Evolutionary conservation across 92 coral and sea anemone genomes (phyloP).

Genomic region (Porites evermanni): DNA sequence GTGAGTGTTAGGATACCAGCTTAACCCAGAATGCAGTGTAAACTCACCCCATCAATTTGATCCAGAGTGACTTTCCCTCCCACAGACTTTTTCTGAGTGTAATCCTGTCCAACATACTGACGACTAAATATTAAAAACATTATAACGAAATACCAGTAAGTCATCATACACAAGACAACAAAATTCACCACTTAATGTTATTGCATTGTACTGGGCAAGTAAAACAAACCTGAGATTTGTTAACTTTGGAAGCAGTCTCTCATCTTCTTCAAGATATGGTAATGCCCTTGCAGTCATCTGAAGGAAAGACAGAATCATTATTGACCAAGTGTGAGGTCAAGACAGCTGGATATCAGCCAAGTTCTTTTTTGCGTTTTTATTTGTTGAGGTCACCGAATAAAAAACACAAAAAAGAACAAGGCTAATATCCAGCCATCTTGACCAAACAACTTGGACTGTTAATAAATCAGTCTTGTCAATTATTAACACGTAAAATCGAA

Average conservation of each 20-base stretch:
- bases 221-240: conserved; percentile 84
- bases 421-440: no score
- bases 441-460: no score
- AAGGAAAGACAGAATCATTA: neutral
- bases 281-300: conserved; percentile 94
- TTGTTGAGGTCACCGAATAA: neutral
- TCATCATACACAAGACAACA: no score
- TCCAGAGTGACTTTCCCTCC: conserved; percentile 90
- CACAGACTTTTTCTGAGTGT: conserved; percentile 77
- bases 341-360: neutral
- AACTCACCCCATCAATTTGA: conserved; percentile 91
- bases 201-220: neutral
- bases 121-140: conserved; percentile 58
- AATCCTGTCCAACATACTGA: conserved; percentile 95
- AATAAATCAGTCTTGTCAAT: no score
- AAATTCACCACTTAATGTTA: no score
- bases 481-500: no score
- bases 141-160: neutral
- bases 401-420: no score
- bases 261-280: conserved; percentile 97
- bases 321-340: neutral
- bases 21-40: no score
- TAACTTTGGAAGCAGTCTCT: conserved; percentile 89
- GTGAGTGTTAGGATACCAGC: no score
- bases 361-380: no score